Conservation (phyloP, 2,888 invertebrate species). For the Stramonita haemastoma region DNA sequence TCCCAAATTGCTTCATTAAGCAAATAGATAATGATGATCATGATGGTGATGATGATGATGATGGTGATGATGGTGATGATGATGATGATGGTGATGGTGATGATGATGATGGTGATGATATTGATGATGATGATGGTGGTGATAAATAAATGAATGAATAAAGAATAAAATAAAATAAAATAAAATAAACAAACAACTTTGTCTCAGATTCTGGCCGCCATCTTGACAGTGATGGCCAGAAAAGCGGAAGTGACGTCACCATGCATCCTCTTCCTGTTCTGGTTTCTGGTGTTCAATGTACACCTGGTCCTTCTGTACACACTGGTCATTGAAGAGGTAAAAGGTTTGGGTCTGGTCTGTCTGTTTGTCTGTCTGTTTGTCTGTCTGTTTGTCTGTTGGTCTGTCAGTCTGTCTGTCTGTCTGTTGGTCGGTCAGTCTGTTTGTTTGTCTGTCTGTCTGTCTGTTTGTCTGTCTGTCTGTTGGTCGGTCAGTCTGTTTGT, state of each 20-base stretch:
- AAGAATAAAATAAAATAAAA: neutral
- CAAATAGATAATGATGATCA: too few species aligned
- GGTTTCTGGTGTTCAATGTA: conserved; percentile 56
- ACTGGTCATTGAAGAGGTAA: conserved; percentile 48
- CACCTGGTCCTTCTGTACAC: conserved; percentile 62
- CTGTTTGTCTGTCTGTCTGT: neutral
- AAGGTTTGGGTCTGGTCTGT: neutral
- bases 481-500: neutral
- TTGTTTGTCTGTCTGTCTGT: neutral
- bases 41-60: too few species aligned
- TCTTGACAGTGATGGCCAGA: conserved; percentile 38
- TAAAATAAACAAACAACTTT: too few species aligned
- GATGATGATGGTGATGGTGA: too few species aligned
- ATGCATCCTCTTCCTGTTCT: conserved; percentile 67
- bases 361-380: neutral
- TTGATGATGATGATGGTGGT: too few species aligned
- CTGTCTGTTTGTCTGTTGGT: neutral
- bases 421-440: neutral
- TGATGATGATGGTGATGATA: too few species aligned
- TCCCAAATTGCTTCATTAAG: too few species aligned
- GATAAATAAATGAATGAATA: too few species aligned
- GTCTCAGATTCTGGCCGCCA: conserved; percentile 45
- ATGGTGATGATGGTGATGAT: too few species aligned
- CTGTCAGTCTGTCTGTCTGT: neutral
- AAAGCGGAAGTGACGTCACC: conserved; percentile 58